Percentiles rank a stretch among this genome's conserved stretches.
Conservation (phyloP, 2,113 vertebrate genomes). For the Poeciliopsis occidentalis region DNA sequence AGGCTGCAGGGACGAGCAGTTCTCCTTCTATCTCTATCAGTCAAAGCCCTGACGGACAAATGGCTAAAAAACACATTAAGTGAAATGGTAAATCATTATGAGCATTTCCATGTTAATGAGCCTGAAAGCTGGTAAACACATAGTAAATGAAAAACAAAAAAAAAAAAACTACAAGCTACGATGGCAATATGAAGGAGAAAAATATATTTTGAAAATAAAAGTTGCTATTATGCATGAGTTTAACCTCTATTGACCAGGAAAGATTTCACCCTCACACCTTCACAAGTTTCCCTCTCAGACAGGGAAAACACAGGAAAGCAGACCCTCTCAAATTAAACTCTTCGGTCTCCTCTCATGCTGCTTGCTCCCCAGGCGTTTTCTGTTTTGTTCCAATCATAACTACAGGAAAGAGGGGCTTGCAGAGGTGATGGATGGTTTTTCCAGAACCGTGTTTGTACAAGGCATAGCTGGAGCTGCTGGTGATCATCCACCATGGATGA, state of each 20-base stretch:
- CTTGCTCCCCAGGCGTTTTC: slow-evolving; percentile 48
- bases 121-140: background rate
- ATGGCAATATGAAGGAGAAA: background rate
- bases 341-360: slow-evolving; percentile 27
- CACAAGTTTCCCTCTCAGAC: background rate
- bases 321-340: slow-evolving; percentile 44
- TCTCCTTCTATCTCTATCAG: slow-evolving; percentile 57
- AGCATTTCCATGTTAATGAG: slow-evolving; percentile 23
- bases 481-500: slow-evolving; percentile 18
- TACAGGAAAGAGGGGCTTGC: slow-evolving; percentile 37
- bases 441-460: slow-evolving; percentile 62
- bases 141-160: background rate
- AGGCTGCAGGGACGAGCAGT: slow-evolving; percentile 43
- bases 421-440: slow-evolving; percentile 71
- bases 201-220: background rate
- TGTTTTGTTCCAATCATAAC: slow-evolving; percentile 65
- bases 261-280: slow-evolving; percentile 3
- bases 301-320: slow-evolving; percentile 14
- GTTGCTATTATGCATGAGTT: background rate
- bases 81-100: slow-evolving; percentile 44
- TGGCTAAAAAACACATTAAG: slow-evolving; percentile 51
- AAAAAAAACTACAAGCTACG: background rate
- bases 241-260: background rate
- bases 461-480: slow-evolving; percentile 61
- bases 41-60: slow-evolving; percentile 50